A percentile compares a stretch with the other conserved stretches of the same genome.
Conservation (phyloP, 1,140 invertebrate species). For the Philotrypesis tridentata region DNA sequence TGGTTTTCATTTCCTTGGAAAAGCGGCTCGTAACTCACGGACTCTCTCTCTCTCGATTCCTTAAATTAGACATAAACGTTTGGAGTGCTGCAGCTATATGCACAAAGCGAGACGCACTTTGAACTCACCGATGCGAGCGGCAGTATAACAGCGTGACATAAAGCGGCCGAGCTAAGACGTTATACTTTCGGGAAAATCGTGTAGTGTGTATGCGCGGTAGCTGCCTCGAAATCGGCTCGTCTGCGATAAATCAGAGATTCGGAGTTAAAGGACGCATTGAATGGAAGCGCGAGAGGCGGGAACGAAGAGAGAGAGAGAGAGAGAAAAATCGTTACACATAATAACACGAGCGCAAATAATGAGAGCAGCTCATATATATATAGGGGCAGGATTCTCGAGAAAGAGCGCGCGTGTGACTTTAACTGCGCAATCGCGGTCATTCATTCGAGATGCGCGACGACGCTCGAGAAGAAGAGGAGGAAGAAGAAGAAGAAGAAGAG, state of each 20-base stretch:
- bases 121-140: background rate
- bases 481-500: too few relatives aligned
- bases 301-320: background rate
- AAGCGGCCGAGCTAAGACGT: background rate
- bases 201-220: too few relatives aligned
- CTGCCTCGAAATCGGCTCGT: background rate
- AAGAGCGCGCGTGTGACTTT: background rate
- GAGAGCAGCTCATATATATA: background rate
- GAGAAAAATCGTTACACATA: background rate
- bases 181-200: slow-evolving; percentile 25
- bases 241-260: slow-evolving; percentile 14
- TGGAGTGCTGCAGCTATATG: background rate
- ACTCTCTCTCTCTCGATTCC: too few relatives aligned
- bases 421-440: background rate
- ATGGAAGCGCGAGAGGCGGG: background rate
- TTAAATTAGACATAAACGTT: background rate
- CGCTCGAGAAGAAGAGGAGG: too few relatives aligned
- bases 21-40: background rate
- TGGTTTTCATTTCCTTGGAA: background rate
- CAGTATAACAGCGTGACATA: too few relatives aligned
- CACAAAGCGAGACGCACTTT: slow-evolving; percentile 12
- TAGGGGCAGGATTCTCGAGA: background rate
- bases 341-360: background rate
- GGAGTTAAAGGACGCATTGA: background rate
- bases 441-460: background rate